phyloP scores from a whole-genome alignment of 1,140 invertebrate genomes.

The Venustaconcha ellipsiformis region DNA sequence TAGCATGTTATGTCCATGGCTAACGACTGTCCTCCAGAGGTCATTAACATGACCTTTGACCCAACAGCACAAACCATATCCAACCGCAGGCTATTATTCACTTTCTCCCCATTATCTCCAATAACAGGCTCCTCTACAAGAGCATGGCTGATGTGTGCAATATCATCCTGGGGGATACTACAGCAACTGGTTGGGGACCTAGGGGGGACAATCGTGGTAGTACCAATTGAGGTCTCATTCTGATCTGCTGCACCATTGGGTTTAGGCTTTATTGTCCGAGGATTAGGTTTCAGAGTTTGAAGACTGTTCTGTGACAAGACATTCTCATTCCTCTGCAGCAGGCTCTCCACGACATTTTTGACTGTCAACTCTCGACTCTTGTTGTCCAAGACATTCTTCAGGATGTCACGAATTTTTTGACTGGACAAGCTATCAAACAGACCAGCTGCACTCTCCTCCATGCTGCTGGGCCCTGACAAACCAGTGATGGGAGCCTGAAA shows the following conservation, averaged over 20 bases:
- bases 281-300: conserved; percentile 42
- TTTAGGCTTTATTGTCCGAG: conserved; percentile 26
- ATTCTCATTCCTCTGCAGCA: conserved; percentile 52
- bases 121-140: conserved; percentile 47
- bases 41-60: conserved; percentile 43
- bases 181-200: conserved; percentile 46
- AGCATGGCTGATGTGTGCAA: conserved; percentile 41
- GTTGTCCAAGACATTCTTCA: conserved; percentile 26
- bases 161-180: conserved; percentile 40
- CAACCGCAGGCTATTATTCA: conserved; percentile 43
- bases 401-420: conserved; percentile 30
- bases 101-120: conserved; percentile 36
- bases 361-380: conserved; percentile 29
- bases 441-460: too few relatives aligned
- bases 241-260: conserved; percentile 5
- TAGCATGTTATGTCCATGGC: conserved; percentile 51
- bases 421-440: neutral
- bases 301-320: conserved; percentile 48
- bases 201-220: conserved; percentile 36
- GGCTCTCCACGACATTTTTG: conserved; percentile 50
- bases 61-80: conserved; percentile 58
- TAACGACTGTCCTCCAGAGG: conserved; percentile 35
- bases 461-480: too few relatives aligned
- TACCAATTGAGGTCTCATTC: conserved; percentile 8
- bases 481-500: too few relatives aligned